Base-by-base conservation (phyloP, 2,888 invertebrate species). In the Stomorhina lunata region DNA sequence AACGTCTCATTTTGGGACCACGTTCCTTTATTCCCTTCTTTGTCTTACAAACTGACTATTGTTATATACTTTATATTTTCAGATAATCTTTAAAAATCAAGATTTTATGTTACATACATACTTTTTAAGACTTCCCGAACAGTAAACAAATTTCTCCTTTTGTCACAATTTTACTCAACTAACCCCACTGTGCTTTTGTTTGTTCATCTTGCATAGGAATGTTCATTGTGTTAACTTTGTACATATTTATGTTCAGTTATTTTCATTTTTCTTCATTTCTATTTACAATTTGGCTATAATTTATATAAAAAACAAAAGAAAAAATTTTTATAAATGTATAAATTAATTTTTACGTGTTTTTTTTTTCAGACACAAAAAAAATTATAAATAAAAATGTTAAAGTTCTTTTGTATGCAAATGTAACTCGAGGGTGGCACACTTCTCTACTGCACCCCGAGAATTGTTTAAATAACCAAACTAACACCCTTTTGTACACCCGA, bases 351-450 rank as follows among this genome's bases (percentile, higher is more conserved):
- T 53, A n/a, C 61, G 15, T 37, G 25, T 32, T 27, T 55, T 20
- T 45, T 32, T 43, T 43, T 22, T 40, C 12, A 20, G 12, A 29
- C 29, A 43, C 9, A 66, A 53, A 29, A 61, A 29, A 40, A 61
- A 53, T 17, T 37, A 59, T 22, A 27, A 43, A 15, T 15, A 40
- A 59, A 40, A 50, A 53, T 68, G 68, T 15, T n/a, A n/a, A n/a
- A n/a, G n/a, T n/a, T n/a, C n/a, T 29, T 63, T 69, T 53, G 61
- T 78, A 78, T 53, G 77, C 69, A 77, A 77, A 77, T 61, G 53
- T 53, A 15, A 25, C 12, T 43, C 78, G 37, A 78, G 71, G 78
- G 48, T 65, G 71, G 71, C 71, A 78, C 71, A 78, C 71, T 78
- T 78, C 50, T 57, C 57, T 29, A n/a, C n/a, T 20, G 45, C 71